Evolutionary conservation across 1,140 invertebrate species (phyloP).

Genomic region (Babylonia areolata): DNA sequence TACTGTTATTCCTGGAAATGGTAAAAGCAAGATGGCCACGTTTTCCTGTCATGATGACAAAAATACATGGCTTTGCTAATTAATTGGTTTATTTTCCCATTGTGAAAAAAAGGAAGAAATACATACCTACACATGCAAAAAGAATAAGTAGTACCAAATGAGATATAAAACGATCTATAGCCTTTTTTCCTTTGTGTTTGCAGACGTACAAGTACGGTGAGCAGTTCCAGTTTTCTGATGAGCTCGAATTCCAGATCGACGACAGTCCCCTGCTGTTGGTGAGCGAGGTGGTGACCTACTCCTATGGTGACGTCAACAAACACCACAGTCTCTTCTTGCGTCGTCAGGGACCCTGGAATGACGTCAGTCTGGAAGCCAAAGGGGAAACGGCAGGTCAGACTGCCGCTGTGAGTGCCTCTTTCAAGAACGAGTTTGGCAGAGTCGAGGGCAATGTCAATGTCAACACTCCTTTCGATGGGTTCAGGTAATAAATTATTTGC

Average conservation of each 20-base stretch:
- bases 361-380: conserved; percentile 17
- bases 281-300: background rate
- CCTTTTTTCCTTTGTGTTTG: background rate
- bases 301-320: background rate
- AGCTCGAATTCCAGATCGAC: background rate
- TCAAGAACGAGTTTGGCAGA: conserved; percentile 28
- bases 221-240: background rate
- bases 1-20: too few relatives aligned
- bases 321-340: background rate
- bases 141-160: too few relatives aligned
- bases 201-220: conserved; percentile 19
- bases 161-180: too few relatives aligned
- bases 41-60: too few relatives aligned
- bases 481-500: background rate
- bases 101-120: too few relatives aligned
- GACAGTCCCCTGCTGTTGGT: background rate
- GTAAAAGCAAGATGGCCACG: too few relatives aligned
- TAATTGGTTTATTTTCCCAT: too few relatives aligned
- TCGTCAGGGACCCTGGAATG: conserved; percentile 23
- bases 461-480: conserved; percentile 30
- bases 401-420: background rate
- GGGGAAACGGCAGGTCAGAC: background rate
- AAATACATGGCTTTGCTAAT: too few relatives aligned
- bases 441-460: conserved; percentile 14
- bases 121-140: too few relatives aligned